These are phyloP conservation scores for human (Homo sapiens) DNA, from an alignment of 2,113 vertebrate genomes.

Conservation along the genomic window DNA sequence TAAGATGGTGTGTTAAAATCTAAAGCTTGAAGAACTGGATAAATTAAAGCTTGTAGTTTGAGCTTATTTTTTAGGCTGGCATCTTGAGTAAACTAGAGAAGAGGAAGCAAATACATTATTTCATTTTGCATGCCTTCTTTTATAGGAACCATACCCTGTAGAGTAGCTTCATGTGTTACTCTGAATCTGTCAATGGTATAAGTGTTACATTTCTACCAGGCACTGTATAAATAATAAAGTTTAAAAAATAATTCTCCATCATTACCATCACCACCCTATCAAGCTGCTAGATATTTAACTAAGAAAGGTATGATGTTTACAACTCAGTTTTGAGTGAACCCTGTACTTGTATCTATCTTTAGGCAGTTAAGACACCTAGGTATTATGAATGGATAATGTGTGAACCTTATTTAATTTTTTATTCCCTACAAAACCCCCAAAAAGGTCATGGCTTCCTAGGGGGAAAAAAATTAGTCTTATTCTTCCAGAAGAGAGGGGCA, in stretches of 20 bases:
- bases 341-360: not conserved
- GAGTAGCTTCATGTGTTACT: not conserved
- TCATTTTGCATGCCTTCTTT: not conserved
- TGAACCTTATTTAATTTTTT: not conserved
- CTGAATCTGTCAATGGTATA: not conserved
- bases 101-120: not conserved
- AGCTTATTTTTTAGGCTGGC: slow-evolving; percentile 80
- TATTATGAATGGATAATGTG: not conserved
- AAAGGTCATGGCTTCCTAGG: not conserved
- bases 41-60: slow-evolving; percentile 94
- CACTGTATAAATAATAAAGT: not conserved
- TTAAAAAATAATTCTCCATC: not conserved
- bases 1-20: slow-evolving; percentile 97
- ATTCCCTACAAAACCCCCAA: not conserved
- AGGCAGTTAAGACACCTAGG: not conserved
- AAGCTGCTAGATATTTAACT: not conserved
- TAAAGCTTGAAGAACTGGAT: slow-evolving; percentile 94
- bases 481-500: not conserved
- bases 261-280: too few species aligned
- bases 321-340: not conserved
- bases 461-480: not conserved
- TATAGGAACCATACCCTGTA: not conserved
- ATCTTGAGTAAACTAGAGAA: slow-evolving; percentile 88
- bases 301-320: not conserved
- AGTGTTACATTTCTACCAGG: not conserved